Conservation (phyloP, 2,113 vertebrate species). For the Damaliscus lunatus region DNA sequence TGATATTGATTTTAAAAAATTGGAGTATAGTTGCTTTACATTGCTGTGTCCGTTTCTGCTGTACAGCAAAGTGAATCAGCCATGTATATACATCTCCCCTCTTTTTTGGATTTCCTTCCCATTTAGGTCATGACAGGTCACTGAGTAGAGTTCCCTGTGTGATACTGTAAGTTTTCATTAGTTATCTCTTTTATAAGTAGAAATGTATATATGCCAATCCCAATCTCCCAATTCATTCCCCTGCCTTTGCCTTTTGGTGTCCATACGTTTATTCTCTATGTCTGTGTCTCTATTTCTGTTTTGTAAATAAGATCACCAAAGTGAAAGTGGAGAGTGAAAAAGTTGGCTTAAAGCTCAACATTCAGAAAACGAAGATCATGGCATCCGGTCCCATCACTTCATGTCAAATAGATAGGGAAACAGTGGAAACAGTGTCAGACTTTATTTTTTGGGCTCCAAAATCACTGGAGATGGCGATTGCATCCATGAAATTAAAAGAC, state of each 20-base stretch:
- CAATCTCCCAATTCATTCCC: background rate
- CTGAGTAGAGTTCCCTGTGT: background rate
- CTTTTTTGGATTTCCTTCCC: background rate
- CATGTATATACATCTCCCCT: background rate
- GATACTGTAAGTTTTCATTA: background rate
- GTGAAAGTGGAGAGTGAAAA: no score
- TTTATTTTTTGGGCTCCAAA: no score
- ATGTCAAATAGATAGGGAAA: no score
- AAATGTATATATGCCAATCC: background rate
- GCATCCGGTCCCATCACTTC: no score
- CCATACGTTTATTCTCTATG: background rate
- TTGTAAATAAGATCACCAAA: background rate
- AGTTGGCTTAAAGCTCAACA: no score
- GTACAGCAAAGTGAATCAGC: background rate
- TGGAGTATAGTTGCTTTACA: background rate
- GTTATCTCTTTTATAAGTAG: background rate
- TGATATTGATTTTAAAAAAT: background rate
- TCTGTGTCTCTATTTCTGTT: background rate
- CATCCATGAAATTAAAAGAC: no score
- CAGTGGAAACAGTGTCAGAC: no score
- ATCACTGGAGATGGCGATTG: no score
- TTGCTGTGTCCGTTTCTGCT: background rate
- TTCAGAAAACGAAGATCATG: no score
- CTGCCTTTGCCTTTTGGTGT: background rate
- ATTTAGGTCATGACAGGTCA: background rate